Evolutionary conservation across 2,888 invertebrate species (phyloP).

Genomic region (Amiota minor): DNA sequence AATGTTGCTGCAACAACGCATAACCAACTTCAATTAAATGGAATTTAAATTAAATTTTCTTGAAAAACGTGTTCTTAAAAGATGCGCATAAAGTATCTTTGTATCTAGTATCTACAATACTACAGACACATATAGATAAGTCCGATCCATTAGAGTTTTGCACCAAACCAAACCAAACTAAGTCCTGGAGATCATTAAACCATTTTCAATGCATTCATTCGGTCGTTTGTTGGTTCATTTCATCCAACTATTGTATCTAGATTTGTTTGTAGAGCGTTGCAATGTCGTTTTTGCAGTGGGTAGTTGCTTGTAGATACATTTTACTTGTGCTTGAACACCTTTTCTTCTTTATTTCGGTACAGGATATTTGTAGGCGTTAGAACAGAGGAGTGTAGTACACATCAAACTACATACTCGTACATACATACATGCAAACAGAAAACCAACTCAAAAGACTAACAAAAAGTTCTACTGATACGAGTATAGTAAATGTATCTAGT

Average conservation of each 20-base stretch:
- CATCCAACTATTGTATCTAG: too few relatives aligned
- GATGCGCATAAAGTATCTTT: constrained; percentile 15
- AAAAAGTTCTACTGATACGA: neutral
- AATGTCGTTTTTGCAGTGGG: constrained; percentile 15
- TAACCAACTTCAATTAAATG: constrained; percentile 52
- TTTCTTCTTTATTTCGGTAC: neutral
- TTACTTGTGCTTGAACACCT: neutral
- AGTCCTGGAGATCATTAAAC: constrained; percentile 22
- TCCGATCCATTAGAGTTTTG: too few relatives aligned
- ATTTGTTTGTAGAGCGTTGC: neutral
- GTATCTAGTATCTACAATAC: neutral
- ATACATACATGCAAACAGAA: neutral
- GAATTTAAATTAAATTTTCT: constrained; percentile 62
- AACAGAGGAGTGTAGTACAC: constrained; percentile 1
- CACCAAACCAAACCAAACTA: neutral
- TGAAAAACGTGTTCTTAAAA: constrained; percentile 52
- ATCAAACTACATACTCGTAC: neutral
- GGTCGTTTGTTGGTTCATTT: neutral
- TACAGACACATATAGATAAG: neutral
- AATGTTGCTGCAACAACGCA: constrained; percentile 23
- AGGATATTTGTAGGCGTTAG: constrained; percentile 18
- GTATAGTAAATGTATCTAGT: constrained; percentile 10
- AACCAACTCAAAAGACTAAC: neutral
- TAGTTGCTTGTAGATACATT: constrained; percentile 1
- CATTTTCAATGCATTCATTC: constrained; percentile 18